Percentiles rank a stretch among this genome's conserved stretches.
Conservation (phyloP, 2,113 vertebrate species). For the Eupsittula cactorum region DNA sequence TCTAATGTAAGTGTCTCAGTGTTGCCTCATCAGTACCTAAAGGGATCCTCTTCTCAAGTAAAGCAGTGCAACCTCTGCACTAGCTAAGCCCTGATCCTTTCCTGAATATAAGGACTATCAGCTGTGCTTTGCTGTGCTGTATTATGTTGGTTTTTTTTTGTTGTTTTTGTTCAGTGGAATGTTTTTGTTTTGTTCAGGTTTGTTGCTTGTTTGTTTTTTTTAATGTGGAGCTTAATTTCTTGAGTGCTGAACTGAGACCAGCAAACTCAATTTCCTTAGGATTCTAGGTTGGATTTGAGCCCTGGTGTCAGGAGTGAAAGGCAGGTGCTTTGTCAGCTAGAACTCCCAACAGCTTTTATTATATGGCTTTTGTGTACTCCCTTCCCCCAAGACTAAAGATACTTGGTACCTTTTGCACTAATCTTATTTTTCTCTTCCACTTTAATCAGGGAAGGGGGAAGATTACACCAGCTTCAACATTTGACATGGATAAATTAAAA, state of each 20-base stretch:
- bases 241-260: background rate
- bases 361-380: background rate
- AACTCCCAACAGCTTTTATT: background rate
- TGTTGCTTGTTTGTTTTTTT: background rate
- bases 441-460: conserved; percentile 79
- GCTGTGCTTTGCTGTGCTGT: background rate
- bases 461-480: conserved; percentile 88
- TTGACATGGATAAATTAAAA: conserved; percentile 99
- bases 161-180: background rate
- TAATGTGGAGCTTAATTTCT: background rate
- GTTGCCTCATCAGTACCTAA: background rate
- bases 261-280: background rate
- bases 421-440: background rate
- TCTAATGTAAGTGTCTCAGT: background rate
- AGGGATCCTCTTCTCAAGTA: background rate
- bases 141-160: background rate
- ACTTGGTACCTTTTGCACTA: background rate
- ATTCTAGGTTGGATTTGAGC: background rate
- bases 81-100: background rate
- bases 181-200: background rate
- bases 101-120: background rate
- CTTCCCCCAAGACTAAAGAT: background rate
- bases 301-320: background rate
- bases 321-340: background rate
- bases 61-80: background rate